Evolutionary conservation across 2,113 vertebrate species (phyloP).

Genomic region (Stomatorhinus ivindoensis): DNA sequence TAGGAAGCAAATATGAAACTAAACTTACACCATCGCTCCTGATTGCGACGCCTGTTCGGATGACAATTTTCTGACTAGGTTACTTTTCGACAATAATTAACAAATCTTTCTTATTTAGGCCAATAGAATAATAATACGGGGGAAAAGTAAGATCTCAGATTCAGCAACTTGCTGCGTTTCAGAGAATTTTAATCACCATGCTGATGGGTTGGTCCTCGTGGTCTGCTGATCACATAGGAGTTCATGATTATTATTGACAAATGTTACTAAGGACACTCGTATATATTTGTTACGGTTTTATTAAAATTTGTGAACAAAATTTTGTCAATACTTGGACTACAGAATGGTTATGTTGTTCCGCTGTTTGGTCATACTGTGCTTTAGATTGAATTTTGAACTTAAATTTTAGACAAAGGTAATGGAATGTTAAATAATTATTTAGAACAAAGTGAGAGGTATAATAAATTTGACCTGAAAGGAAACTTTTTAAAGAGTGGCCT

Average conservation of each 20-base stretch:
- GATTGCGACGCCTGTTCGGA: background rate
- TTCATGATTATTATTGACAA: background rate
- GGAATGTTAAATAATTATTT: background rate
- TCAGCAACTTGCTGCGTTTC: background rate
- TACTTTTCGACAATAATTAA: background rate
- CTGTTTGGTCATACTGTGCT: background rate
- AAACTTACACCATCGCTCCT: background rate
- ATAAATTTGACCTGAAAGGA: background rate
- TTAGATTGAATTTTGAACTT: background rate
- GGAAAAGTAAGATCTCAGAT: background rate
- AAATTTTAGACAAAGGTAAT: background rate
- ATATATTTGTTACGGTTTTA: background rate
- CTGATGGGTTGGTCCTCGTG: background rate
- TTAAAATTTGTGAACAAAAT: background rate
- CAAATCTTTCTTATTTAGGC: background rate
- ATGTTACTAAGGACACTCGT: background rate
- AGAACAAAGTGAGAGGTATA: background rate
- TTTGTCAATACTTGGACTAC: background rate
- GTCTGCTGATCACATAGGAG: background rate
- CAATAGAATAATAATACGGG: background rate
- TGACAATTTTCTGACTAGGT: background rate
- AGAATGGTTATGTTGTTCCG: background rate
- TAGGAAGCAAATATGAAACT: background rate
- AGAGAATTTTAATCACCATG: background rate
- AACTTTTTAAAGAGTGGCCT: constrained; percentile 39